These are phyloP conservation scores for Semicossyphus pulcher DNA, from an alignment of 2,113 vertebrate genomes.

Conservation along the genomic window DNA sequence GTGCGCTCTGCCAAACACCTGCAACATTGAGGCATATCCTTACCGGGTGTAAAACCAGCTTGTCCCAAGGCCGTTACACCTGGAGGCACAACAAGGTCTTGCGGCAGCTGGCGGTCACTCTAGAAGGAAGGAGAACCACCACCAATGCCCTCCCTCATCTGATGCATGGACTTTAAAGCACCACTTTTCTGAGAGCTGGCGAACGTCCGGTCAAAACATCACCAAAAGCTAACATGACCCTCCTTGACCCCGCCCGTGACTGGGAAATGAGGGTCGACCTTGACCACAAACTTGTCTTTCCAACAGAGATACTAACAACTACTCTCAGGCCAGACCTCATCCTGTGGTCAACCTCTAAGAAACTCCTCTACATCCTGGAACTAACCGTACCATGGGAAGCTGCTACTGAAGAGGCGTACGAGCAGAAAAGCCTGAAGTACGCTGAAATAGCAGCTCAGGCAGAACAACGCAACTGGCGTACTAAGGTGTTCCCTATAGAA, in stretches of 20 bases:
- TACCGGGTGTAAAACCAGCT: conserved; percentile 9
- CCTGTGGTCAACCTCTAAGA: too few species aligned
- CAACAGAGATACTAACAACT: neutral
- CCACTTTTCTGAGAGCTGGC: conserved; percentile 14
- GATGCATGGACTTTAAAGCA: neutral
- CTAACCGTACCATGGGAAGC: too few species aligned
- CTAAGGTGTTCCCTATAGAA: too few species aligned
- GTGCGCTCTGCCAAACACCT: conserved; percentile 20
- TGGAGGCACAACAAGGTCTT: conserved; percentile 24
- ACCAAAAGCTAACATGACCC: too few species aligned
- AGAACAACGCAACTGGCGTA: too few species aligned
- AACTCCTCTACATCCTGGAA: too few species aligned
- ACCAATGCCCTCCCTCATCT: neutral
- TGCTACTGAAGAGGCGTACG: too few species aligned
- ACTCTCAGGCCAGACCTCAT: too few species aligned
- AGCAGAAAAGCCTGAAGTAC: too few species aligned
- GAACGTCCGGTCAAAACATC: too few species aligned
- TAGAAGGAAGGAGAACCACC: neutral
- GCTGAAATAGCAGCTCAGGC: too few species aligned
- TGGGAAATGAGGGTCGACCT: conserved; percentile 11
- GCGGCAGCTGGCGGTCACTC: neutral
- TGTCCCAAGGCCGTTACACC: too few species aligned
- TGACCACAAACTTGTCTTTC: neutral
- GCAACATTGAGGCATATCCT: conserved; percentile 30
- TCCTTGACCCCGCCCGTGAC: neutral